A percentile compares a stretch with the other conserved stretches of the same genome.
These are phyloP conservation scores for Tortricodes alternella DNA, from an alignment of 2,888 invertebrate genomes.

Conservation along the genomic window DNA sequence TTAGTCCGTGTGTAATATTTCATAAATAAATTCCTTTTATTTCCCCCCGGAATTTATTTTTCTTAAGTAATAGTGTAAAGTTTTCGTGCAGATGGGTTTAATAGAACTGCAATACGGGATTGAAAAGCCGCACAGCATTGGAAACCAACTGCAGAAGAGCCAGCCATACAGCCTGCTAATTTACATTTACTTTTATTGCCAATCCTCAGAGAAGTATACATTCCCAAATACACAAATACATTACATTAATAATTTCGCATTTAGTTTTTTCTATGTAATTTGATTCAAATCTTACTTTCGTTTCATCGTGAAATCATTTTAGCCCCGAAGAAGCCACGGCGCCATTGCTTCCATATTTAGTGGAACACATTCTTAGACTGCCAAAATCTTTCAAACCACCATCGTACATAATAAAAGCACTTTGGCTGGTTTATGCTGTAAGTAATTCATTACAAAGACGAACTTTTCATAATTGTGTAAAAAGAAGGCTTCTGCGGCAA, in stretches of 20 bases:
- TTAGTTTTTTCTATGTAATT: not conserved
- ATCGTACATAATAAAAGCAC: slow-evolving; percentile 67
- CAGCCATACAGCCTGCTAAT: slow-evolving; percentile 68
- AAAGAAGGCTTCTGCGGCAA: too few species aligned
- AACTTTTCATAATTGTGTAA: too few species aligned
- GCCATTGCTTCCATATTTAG: slow-evolving; percentile 59
- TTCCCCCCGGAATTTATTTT: too few species aligned
- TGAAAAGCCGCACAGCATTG: slow-evolving; percentile 61
- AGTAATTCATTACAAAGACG: too few species aligned
- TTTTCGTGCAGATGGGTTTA: slow-evolving; percentile 68
- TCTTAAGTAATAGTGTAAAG: too few species aligned
- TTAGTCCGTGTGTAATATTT: too few species aligned
- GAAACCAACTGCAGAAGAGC: slow-evolving; percentile 59
- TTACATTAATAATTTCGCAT: not conserved
- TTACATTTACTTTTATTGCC: slow-evolving; percentile 75
- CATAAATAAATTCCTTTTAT: too few species aligned
- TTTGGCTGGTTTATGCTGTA: slow-evolving; percentile 77
- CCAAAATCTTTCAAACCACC: slow-evolving; percentile 59
- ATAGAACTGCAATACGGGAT: slow-evolving; percentile 67
- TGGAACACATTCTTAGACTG: slow-evolving; percentile 60
- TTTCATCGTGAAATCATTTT: slow-evolving; percentile 32
- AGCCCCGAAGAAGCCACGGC: slow-evolving; percentile 70
- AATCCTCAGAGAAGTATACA: slow-evolving; percentile 68
- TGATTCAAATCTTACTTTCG: not conserved
- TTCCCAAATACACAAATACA: not conserved